Evolutionary conservation across 2,888 invertebrate genomes (phyloP).

Genomic region (Nomada hirtipes): DNA sequence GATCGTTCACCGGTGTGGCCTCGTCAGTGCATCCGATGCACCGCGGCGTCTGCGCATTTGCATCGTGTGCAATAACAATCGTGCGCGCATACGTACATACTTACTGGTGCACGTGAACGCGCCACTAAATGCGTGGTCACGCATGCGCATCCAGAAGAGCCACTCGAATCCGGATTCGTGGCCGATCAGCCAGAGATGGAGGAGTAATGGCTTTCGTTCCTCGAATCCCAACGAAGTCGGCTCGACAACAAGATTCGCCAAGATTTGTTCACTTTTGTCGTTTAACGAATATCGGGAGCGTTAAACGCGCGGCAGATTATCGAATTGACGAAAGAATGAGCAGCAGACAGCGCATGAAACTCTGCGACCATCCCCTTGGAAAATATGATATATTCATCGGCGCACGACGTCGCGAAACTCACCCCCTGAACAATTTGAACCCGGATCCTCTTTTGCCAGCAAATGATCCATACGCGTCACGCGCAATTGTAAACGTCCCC

Average conservation of each 20-base stretch:
- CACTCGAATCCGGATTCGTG: constrained; percentile 66
- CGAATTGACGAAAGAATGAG: not conserved
- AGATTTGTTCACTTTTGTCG: too few species aligned
- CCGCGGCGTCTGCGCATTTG: constrained; percentile 61
- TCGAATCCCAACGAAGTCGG: constrained; percentile 48
- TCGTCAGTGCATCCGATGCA: constrained; percentile 48
- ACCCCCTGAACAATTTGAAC: constrained; percentile 29
- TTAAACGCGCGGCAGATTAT: not conserved
- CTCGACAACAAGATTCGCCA: constrained; percentile 17
- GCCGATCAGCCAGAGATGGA: constrained; percentile 54
- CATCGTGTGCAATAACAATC: constrained; percentile 44
- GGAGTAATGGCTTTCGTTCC: constrained; percentile 69
- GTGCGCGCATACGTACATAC: constrained; percentile 18
- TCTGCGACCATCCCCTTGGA: not conserved
- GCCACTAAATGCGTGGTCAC: constrained; percentile 55
- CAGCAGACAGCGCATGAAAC: not conserved
- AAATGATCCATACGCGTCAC: constrained; percentile 51
- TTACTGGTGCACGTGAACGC: constrained; percentile 23
- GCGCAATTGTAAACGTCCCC: constrained; percentile 56
- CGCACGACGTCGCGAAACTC: constrained; percentile 11
- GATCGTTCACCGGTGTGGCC: constrained; percentile 51
- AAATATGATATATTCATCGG: constrained; percentile 34
- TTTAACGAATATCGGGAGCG: too few species aligned
- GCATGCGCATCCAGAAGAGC: constrained; percentile 63
- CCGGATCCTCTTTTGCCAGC: constrained; percentile 37